Conservation (phyloP, 2,797 vertebrate genomes). For the Calcarius lapponicus region DNA sequence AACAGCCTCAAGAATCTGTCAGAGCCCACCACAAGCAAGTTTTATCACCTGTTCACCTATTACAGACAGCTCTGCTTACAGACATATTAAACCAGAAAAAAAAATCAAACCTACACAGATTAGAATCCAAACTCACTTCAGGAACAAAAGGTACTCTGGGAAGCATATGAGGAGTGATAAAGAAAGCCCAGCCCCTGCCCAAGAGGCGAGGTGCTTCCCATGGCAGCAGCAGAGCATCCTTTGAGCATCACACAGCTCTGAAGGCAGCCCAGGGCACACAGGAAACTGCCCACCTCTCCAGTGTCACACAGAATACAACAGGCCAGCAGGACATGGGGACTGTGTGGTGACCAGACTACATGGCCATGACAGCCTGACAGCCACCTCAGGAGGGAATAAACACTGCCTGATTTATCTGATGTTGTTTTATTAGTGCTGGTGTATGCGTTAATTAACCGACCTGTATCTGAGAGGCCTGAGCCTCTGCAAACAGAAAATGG, state of each 20-base stretch:
- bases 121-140: background rate
- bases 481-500: background rate
- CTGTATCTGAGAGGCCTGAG: background rate
- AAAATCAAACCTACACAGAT: background rate
- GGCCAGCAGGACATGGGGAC: background rate
- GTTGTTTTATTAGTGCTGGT: background rate
- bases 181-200: background rate
- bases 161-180: background rate
- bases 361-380: background rate
- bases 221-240: background rate
- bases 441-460: background rate
- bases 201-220: background rate
- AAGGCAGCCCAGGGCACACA: background rate
- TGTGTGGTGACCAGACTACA: background rate
- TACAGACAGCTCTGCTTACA: background rate
- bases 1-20: background rate
- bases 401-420: background rate
- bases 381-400: background rate
- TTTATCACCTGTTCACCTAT: background rate
- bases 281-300: background rate
- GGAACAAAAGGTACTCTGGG: background rate
- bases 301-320: accelerated
- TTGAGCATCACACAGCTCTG: background rate
- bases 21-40: background rate
- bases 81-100: background rate